phyloP scores from a whole-genome alignment of 2,113 vertebrate species.

The Etheostoma cragini region DNA sequence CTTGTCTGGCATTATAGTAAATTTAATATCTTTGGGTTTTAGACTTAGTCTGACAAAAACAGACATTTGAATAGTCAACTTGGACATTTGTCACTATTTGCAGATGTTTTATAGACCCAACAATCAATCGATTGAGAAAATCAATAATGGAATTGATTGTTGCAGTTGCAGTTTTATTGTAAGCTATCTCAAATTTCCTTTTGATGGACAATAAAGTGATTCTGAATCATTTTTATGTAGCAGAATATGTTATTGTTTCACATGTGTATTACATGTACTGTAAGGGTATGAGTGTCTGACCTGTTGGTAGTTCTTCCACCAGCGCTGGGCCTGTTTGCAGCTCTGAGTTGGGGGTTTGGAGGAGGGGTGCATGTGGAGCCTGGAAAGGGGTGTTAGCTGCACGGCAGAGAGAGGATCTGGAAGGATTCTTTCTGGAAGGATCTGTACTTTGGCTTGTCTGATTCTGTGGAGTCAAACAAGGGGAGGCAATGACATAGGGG shows the following conservation, averaged over 20 bases:
- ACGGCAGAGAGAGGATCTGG: slow-evolving; percentile 91
- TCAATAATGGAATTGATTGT: background rate
- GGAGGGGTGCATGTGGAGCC: slow-evolving; percentile 85
- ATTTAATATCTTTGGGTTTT: no score
- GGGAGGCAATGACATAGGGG: background rate
- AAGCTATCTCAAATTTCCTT: background rate
- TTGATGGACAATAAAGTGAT: background rate
- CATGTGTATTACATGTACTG: background rate
- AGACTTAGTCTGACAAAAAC: no score
- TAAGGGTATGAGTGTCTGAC: slow-evolving; percentile 75
- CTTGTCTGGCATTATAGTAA: no score
- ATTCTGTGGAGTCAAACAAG: slow-evolving; percentile 83
- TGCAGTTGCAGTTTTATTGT: background rate
- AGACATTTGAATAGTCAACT: background rate
- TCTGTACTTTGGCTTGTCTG: slow-evolving; percentile 95
- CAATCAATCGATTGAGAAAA: background rate
- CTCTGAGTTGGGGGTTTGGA: slow-evolving; percentile 81
- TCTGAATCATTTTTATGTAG: background rate
- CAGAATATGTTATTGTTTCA: background rate
- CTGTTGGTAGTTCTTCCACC: slow-evolving; percentile 92
- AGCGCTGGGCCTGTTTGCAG: slow-evolving; percentile 83
- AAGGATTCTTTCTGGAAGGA: slow-evolving; percentile 94
- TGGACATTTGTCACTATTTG: background rate
- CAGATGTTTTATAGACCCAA: background rate
- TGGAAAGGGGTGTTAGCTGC: slow-evolving; percentile 88